Conservation (phyloP, 2,113 vertebrate species). For the Macroglossus sobrinus region DNA sequence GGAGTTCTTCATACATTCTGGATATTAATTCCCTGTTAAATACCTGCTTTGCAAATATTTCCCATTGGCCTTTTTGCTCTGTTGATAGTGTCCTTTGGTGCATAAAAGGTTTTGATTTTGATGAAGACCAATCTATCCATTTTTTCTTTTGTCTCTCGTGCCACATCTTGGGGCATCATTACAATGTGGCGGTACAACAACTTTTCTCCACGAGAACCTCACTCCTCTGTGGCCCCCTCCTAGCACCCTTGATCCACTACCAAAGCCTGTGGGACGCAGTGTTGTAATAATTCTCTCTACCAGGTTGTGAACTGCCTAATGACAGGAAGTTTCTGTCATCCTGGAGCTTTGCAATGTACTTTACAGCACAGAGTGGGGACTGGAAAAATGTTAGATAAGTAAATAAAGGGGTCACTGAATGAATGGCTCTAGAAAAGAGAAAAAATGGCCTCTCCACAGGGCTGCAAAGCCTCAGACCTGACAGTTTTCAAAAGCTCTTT, state of each 20-base stretch:
- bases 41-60: not conserved
- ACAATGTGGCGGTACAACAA: not conserved
- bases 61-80: not conserved
- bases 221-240: not conserved
- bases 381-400: not conserved
- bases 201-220: not conserved
- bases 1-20: not conserved
- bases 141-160: not conserved
- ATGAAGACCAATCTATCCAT: not conserved
- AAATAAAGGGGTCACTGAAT: not conserved
- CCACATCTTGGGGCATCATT: not conserved
- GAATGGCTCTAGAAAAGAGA: not conserved
- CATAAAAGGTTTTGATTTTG: not conserved
- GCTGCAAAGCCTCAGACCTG: not conserved
- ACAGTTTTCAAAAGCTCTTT: constrained; percentile 41
- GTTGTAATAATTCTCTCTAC: not conserved
- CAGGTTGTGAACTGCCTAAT: not conserved
- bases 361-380: not conserved
- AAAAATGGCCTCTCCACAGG: not conserved
- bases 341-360: not conserved
- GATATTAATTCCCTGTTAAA: not conserved
- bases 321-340: not conserved
- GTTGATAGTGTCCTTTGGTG: not conserved
- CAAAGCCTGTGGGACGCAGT: not conserved
- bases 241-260: not conserved